Evolutionary conservation across 1,140 invertebrate genomes (phyloP), one percentile per base, ranked within the genome.

Genomic region (Cydia pomonella): DNA sequence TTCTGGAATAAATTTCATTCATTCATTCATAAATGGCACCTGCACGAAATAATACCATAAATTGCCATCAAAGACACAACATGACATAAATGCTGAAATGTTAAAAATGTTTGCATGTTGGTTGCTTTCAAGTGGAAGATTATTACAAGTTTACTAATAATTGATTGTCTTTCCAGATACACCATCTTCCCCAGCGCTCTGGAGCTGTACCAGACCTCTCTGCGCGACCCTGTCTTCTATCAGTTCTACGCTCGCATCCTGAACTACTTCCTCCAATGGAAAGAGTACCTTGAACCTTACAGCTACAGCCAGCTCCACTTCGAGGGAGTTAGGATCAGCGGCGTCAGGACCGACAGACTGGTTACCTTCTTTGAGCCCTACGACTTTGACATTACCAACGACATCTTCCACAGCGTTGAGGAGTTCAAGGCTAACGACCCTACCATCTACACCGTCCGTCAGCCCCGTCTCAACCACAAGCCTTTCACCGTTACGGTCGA

Each of bases 151-250:
- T 63, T 3, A 16, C 27, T 64, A 29, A 64, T 33, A 1, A 16
- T 16, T 33, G n/a, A 33, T 74, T 71, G 21, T 78, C 77, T 73
- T 85, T 82, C 13, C 79, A 93, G 92, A 21, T 85, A 94, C 29
- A 85, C 87, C 50, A 82, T 90, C 12, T 77, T 92, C 21, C 94
- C 95, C 2, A 87, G 87, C 13, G 92, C 90, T 27, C 86, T 95
- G 23, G 93, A 95, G 81, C 91, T 93, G 75, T 94, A 92, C 81
- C 87, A 93, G 72, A 96, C 95, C 21, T 94, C 94, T 2, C 78
- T 96, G 47, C 94, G 96, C 33, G 95, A 96, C 79, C 95, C 95
- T 6, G 91, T 93, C 4, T 96, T 96, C 93, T 96, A 94, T 81
- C 93, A 94, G 74, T 88, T 96, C 5, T 95, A 94, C 88, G 95